These are phyloP conservation scores for Ectemnius continuus DNA, from an alignment of 2,888 invertebrate genomes.

Conservation along the genomic window DNA sequence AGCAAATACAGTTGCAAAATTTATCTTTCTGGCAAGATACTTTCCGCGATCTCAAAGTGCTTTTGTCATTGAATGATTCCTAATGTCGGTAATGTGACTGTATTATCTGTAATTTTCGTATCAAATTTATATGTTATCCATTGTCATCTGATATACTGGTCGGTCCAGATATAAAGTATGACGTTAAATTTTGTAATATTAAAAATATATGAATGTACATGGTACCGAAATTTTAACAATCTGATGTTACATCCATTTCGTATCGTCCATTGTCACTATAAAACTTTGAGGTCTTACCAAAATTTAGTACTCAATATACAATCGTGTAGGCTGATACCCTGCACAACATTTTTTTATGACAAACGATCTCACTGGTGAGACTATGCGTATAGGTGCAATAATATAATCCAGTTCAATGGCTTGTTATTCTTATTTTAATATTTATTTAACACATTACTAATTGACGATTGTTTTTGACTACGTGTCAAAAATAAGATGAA, in stretches of 20 bases:
- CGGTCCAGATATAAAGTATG: no score
- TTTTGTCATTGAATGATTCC: slow-evolving; percentile 16
- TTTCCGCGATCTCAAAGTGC: background rate
- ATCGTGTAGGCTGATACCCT: no score
- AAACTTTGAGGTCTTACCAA: no score
- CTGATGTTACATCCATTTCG: no score
- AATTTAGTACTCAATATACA: no score
- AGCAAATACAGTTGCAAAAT: no score
- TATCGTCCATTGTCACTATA: no score
- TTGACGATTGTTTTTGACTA: slow-evolving; percentile 3
- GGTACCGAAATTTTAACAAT: no score
- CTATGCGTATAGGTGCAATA: background rate
- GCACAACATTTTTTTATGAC: background rate
- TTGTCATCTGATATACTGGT: slow-evolving; percentile 25
- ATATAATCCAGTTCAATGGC: background rate
- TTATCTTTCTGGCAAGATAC: background rate
- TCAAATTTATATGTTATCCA: slow-evolving; percentile 38
- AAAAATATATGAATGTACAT: no score
- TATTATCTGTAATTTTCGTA: slow-evolving; percentile 37
- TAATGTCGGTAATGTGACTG: no score
- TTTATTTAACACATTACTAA: slow-evolving; percentile 28
- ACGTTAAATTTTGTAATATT: no score
- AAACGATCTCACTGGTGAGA: background rate
- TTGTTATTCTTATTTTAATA: slow-evolving; percentile 22
- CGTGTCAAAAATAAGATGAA: slow-evolving; percentile 6